Percentiles rank a stretch among this genome's conserved stretches.
phyloP scores from a whole-genome alignment of 1,140 invertebrate species.

The Papilio machaon region DNA sequence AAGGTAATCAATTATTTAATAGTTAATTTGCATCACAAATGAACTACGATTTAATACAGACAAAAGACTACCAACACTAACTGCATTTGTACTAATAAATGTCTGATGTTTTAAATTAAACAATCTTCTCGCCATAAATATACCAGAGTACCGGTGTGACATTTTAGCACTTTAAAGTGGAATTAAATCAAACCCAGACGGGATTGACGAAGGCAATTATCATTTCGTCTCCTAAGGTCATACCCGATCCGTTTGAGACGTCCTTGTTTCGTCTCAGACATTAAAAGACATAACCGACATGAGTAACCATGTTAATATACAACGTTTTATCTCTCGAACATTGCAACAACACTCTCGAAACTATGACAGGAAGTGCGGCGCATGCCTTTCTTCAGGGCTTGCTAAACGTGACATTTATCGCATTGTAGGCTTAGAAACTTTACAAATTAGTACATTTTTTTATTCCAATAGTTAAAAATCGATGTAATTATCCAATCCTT shows the following conservation, averaged over 20 bases:
- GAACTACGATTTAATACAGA: too few relatives aligned
- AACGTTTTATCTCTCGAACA: slow-evolving; percentile 50
- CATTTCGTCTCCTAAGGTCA: slow-evolving; percentile 74
- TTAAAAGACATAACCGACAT: slow-evolving; percentile 58
- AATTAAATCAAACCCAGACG: slow-evolving; percentile 59
- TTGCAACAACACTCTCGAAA: slow-evolving; percentile 62
- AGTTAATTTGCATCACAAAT: too few relatives aligned
- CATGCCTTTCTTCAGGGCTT: slow-evolving; percentile 70
- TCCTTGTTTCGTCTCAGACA: slow-evolving; percentile 54
- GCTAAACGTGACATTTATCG: slow-evolving; percentile 48
- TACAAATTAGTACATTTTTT: neutral
- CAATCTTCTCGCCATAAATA: neutral
- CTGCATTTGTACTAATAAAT: slow-evolving; percentile 5
- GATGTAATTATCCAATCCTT: neutral
- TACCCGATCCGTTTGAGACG: slow-evolving; percentile 60
- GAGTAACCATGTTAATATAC: slow-evolving; percentile 53
- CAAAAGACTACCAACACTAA: neutral
- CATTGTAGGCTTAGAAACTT: slow-evolving; percentile 10
- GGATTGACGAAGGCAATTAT: slow-evolving; percentile 65
- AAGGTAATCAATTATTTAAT: too few relatives aligned
- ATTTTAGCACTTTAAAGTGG: slow-evolving; percentile 39
- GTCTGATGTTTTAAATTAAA: slow-evolving; percentile 37
- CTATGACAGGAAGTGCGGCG: slow-evolving; percentile 73
- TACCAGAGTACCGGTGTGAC: slow-evolving; percentile 41
- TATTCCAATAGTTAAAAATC: neutral